Percentiles rank a stretch among this genome's conserved stretches.
Evolutionary conservation across 2,113 vertebrate genomes (phyloP).

Genomic region (Rhabdornis inornatus): DNA sequence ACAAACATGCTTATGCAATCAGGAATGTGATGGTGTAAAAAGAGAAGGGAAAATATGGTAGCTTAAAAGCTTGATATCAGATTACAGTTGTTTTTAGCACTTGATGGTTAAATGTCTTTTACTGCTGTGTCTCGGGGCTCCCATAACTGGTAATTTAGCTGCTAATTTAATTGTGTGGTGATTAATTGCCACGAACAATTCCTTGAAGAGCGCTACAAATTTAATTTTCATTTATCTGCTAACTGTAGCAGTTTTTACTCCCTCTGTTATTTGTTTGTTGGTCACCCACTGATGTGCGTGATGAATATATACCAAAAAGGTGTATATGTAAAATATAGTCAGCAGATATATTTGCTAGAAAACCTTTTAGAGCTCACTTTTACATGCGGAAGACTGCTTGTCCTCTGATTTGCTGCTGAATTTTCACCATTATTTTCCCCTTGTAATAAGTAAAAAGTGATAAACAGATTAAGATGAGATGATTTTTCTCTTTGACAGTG

Average conservation of each 20-base stretch:
- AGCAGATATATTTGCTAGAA: background rate
- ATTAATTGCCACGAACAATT: background rate
- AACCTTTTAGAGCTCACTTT: background rate
- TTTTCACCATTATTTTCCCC: background rate
- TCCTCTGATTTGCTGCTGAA: background rate
- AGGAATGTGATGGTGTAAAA: background rate
- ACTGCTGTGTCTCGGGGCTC: background rate
- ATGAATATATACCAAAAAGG: background rate
- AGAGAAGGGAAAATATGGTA: background rate
- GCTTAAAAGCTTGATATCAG: constrained; percentile 2
- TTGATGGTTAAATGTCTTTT: background rate
- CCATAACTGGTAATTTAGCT: background rate
- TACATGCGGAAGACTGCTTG: background rate
- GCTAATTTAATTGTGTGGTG: background rate
- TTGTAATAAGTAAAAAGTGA: background rate
- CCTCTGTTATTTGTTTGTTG: background rate
- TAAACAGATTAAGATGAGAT: background rate
- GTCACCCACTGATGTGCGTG: background rate
- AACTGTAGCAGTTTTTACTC: background rate
- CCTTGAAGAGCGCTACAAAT: background rate
- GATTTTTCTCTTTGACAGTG: background rate
- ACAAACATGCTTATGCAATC: background rate
- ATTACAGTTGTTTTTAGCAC: constrained; percentile 38
- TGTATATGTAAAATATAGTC: background rate
- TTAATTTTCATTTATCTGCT: background rate